These are phyloP conservation scores for Pogona vitticeps DNA, from an alignment of 2,113 vertebrate species.

Conservation along the genomic window DNA sequence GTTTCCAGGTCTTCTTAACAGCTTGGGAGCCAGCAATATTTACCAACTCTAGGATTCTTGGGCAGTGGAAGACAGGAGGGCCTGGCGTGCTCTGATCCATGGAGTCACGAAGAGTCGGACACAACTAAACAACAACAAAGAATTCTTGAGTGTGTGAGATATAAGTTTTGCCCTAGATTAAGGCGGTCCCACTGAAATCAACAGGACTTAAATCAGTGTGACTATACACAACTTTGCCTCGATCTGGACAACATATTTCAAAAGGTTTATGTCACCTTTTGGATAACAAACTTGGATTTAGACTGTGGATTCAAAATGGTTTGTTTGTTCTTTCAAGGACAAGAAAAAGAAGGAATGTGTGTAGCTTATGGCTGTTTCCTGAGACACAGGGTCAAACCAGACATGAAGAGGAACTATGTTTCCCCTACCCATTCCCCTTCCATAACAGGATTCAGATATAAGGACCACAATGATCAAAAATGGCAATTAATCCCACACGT, in stretches of 20 bases:
- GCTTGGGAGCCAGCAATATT: background rate
- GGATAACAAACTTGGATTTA: background rate
- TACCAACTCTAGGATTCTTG: background rate
- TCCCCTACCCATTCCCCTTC: no score
- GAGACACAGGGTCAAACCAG: background rate
- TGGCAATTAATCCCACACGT: no score
- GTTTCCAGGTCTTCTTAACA: background rate
- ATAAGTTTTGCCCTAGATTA: background rate
- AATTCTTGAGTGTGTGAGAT: background rate
- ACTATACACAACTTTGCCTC: background rate
- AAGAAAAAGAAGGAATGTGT: no score
- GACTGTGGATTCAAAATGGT: background rate
- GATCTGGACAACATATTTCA: background rate
- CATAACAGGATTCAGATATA: no score
- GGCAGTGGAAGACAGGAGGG: no score
- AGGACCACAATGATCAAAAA: no score
- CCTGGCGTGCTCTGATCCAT: no score
- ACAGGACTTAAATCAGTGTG: background rate
- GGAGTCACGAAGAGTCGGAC: no score
- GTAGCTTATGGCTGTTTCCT: background rate
- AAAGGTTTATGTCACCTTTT: background rate
- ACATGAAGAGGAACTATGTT: no score
- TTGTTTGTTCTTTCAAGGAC: background rate
- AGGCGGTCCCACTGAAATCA: background rate
- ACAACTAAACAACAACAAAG: no score